Percentiles rank a stretch among this genome's conserved stretches.
These are phyloP conservation scores for Erinaceus europaeus DNA, from an alignment of 2,113 vertebrate species.

Conservation along the genomic window DNA sequence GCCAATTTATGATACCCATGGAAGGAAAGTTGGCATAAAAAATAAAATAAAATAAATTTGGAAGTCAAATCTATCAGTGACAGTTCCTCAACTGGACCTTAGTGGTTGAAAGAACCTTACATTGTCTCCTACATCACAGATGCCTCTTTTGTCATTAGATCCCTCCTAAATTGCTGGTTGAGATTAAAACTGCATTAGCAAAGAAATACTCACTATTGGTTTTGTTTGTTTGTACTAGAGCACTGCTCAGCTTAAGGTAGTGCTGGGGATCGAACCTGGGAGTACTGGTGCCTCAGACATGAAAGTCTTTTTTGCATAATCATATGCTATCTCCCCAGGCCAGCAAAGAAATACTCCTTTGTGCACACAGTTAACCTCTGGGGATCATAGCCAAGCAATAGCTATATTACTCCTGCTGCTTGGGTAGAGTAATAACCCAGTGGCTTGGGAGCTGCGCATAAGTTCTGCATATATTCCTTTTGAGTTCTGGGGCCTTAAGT, in stretches of 20 bases:
- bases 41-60: not conserved
- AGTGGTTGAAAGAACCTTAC: not conserved
- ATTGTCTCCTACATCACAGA: no score
- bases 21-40: not conserved
- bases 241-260: no score
- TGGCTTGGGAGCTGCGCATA: not conserved
- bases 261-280: no score
- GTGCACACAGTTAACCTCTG: not conserved
- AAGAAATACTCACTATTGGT: no score
- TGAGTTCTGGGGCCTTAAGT: not conserved
- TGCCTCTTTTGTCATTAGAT: not conserved
- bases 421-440: not conserved
- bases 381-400: not conserved
- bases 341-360: not conserved
- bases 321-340: no score
- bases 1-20: not conserved
- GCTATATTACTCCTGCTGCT: not conserved
- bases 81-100: not conserved
- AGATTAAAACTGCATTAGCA: not conserved
- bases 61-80: not conserved
- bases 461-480: not conserved
- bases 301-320: no score
- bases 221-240: no score
- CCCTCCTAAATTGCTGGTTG: not conserved
- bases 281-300: no score